Evolutionary conservation across 2,888 invertebrate species (phyloP).

Genomic region (Palloptera scutellata): DNA sequence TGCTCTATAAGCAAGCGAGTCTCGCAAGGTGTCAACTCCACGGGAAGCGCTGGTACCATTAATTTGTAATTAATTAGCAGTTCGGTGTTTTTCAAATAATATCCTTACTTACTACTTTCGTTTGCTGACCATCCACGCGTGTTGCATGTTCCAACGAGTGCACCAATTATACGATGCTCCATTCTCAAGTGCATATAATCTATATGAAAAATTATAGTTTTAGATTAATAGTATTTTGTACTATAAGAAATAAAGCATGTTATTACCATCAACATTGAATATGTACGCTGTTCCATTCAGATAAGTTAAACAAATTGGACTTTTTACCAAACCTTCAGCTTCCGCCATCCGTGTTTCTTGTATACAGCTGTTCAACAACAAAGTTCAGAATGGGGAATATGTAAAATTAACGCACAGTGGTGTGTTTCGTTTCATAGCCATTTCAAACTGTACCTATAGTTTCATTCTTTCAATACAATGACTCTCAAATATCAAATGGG

Average conservation of each 20-base stretch:
- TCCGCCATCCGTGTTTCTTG: conserved; percentile 7
- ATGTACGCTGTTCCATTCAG: conserved; percentile 69
- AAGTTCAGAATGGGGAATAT: no score
- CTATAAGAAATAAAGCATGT: neutral
- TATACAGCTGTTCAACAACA: neutral
- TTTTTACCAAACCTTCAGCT: conserved; percentile 19
- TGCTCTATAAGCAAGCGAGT: conserved; percentile 77
- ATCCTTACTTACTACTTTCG: conserved; percentile 65
- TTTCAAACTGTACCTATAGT: no score
- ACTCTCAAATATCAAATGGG: no score
- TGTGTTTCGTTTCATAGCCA: no score
- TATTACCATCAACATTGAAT: conserved; percentile 72
- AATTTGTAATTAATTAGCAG: neutral
- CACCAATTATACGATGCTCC: conserved; percentile 79
- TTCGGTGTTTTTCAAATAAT: neutral
- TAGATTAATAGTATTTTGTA: no score
- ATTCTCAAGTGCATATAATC: conserved; percentile 78
- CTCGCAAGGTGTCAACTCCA: conserved; percentile 80
- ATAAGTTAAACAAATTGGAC: conserved; percentile 52
- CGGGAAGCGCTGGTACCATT: conserved; percentile 72
- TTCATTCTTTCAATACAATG: no score
- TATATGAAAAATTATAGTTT: conserved; percentile 54
- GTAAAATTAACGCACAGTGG: no score
- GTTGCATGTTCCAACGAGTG: conserved; percentile 77
- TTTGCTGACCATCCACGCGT: conserved; percentile 77